Evolutionary conservation across 2,888 invertebrate species (phyloP).

Genomic region (Acronicta alni): DNA sequence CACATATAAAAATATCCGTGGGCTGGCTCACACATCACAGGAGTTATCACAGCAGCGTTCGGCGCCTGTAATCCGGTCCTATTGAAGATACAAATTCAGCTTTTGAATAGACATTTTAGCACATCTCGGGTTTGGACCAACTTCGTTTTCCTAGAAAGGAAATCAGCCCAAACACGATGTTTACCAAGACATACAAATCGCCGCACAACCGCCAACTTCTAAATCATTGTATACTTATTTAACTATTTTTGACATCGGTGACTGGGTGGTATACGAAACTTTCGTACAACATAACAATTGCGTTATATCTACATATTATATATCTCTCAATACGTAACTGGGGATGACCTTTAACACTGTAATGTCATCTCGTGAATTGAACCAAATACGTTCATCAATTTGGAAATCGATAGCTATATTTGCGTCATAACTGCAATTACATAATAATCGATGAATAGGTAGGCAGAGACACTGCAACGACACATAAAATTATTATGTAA

Average conservation of each 20-base stretch:
- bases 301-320: slow-evolving; percentile 55
- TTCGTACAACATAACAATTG: too few species aligned
- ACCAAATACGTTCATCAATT: slow-evolving; percentile 67
- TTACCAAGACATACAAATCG: slow-evolving; percentile 70
- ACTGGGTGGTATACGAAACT: too few species aligned
- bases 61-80: slow-evolving; percentile 73
- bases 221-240: too few species aligned
- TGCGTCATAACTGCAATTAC: slow-evolving; percentile 29
- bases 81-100: slow-evolving; percentile 46
- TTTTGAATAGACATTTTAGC: slow-evolving; percentile 45
- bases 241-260: too few species aligned
- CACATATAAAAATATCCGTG: slow-evolving; percentile 88
- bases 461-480: slow-evolving; percentile 18
- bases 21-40: slow-evolving; percentile 87
- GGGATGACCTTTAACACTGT: slow-evolving; percentile 66
- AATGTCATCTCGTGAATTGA: slow-evolving; percentile 67
- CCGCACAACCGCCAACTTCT: too few species aligned
- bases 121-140: slow-evolving; percentile 45
- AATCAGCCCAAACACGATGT: slow-evolving; percentile 62
- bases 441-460: slow-evolving; percentile 32
- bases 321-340: slow-evolving; percentile 25
- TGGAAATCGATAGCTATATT: slow-evolving; percentile 58
- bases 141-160: slow-evolving; percentile 59
- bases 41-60: slow-evolving; percentile 86
- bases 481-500: slow-evolving; percentile 20